phyloP scores from a whole-genome alignment of 2,113 vertebrate species.

The Cacatua alba region DNA sequence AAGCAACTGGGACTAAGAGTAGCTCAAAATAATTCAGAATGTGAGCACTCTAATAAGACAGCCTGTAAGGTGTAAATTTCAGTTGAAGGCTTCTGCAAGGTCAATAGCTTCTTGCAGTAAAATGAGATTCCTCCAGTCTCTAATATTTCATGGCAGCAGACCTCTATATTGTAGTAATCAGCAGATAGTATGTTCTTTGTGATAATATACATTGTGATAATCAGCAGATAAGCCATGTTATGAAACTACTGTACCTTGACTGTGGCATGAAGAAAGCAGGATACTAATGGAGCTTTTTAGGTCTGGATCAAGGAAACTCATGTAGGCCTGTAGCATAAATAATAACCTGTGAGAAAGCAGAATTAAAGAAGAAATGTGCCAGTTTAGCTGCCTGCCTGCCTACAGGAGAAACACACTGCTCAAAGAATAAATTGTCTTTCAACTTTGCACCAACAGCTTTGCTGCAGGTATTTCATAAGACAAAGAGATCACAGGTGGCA shows the following conservation, averaged over 20 bases:
- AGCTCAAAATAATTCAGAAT: not conserved
- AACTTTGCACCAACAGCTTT: not conserved
- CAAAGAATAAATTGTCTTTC: not conserved
- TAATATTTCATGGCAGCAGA: not conserved
- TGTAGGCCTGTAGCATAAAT: not conserved
- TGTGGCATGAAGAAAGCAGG: not conserved
- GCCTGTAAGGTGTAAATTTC: not conserved
- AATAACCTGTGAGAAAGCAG: not conserved
- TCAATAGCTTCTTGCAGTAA: not conserved
- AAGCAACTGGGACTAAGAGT: not conserved
- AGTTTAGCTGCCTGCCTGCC: not conserved
- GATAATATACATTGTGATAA: not conserved
- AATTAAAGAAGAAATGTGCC: not conserved
- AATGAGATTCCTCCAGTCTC: not conserved
- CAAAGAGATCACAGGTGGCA: not conserved
- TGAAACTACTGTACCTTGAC: not conserved
- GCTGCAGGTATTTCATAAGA: not conserved
- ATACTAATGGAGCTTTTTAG: not conserved
- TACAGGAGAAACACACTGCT: not conserved
- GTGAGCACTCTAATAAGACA: not conserved
- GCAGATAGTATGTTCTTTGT: not conserved
- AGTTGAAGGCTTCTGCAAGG: not conserved
- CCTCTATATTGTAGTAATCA: not conserved
- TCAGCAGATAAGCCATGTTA: not conserved
- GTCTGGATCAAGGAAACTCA: not conserved